Conservation (phyloP, 1,140 invertebrate genomes). For the Macrostomum lignano region DNA sequence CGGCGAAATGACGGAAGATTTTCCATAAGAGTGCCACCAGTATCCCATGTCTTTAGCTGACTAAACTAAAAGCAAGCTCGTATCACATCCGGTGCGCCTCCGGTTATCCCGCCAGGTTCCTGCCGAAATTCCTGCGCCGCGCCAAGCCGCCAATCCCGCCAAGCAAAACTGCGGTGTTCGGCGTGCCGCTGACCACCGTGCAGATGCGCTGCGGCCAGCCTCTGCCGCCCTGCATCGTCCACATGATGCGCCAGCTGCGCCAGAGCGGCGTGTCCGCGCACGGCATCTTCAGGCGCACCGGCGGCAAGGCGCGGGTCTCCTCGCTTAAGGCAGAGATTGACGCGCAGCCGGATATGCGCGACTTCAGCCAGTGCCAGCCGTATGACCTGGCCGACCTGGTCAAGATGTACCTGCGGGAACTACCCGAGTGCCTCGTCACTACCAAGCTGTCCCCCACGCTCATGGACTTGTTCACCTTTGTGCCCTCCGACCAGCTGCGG, state of each 20-base stretch:
- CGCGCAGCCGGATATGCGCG: constrained; percentile 22
- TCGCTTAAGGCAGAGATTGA: constrained; percentile 49
- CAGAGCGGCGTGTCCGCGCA: constrained; percentile 55
- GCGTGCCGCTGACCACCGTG: neutral
- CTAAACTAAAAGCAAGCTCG: too few species aligned
- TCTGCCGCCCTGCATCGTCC: constrained; percentile 52
- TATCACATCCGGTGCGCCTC: too few species aligned
- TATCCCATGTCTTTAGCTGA: too few species aligned
- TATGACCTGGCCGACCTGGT: constrained; percentile 80
- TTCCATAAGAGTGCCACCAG: too few species aligned
- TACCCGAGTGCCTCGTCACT: constrained; percentile 64
- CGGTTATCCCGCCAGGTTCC: too few species aligned
- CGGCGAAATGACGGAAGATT: too few species aligned
- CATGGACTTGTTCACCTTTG: too few species aligned
- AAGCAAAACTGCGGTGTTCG: too few species aligned
- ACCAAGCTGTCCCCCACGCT: constrained; percentile 78
- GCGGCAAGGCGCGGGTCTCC: constrained; percentile 44
- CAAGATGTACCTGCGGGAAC: constrained; percentile 73
- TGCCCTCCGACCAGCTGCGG: too few species aligned
- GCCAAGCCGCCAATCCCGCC: too few species aligned
- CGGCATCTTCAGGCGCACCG: constrained; percentile 60
- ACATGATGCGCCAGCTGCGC: constrained; percentile 51
- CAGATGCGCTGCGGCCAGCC: constrained; percentile 36
- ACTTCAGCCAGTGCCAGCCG: constrained; percentile 48
- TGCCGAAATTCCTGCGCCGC: too few species aligned